A percentile compares a stretch with the other conserved stretches of the same genome.
Conservation (phyloP, 2,797 vertebrate genomes). For the Oophaga sylvatica region DNA sequence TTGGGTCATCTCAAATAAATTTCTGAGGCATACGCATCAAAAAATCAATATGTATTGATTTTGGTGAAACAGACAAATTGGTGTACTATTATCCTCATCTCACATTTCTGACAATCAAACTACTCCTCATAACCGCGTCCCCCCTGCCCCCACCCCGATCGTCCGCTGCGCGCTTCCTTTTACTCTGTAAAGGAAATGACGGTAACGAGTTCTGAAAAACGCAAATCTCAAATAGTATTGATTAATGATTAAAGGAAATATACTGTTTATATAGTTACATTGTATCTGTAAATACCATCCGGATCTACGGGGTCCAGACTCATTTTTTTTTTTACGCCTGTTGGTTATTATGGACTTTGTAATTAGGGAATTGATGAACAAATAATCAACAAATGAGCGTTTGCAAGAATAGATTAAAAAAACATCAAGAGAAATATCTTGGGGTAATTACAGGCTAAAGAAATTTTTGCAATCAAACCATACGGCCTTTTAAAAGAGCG, state of each 20-base stretch:
- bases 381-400: neutral
- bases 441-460: neutral
- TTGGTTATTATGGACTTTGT: slow-evolving; percentile 14
- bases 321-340: neutral
- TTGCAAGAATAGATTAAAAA: neutral
- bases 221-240: slow-evolving; percentile 34
- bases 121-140: slow-evolving; percentile 32
- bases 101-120: slow-evolving; percentile 61
- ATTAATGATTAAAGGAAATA: slow-evolving; percentile 40
- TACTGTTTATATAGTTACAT: slow-evolving; percentile 36
- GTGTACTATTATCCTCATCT: slow-evolving; percentile 61
- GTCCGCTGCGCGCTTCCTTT: neutral
- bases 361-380: slow-evolving; percentile 15
- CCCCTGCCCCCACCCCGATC: neutral
- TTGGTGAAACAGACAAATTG: slow-evolving; percentile 61
- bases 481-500: neutral
- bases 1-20: slow-evolving; percentile 62
- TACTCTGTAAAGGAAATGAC: slow-evolving; percentile 29
- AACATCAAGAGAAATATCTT: neutral
- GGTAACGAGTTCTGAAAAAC: slow-evolving; percentile 44
- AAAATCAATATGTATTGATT: slow-evolving; percentile 62
- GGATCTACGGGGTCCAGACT: neutral
- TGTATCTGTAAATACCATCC: neutral
- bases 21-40: slow-evolving; percentile 55
- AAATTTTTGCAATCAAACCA: neutral